phyloP scores from a whole-genome alignment of 2,888 invertebrate genomes.

The Epistrophella euchroma region DNA sequence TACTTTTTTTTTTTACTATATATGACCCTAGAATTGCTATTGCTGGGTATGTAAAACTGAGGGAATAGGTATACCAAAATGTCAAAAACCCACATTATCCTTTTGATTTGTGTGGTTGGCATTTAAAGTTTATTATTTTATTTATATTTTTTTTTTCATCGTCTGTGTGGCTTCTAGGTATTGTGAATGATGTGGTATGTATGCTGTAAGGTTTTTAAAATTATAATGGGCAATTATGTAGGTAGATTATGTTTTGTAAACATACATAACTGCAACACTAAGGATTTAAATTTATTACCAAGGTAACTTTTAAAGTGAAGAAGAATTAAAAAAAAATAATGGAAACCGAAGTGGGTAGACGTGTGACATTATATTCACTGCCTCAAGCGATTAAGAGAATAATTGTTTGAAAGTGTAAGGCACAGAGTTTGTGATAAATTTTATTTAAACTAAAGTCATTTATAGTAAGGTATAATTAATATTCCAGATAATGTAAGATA shows the following conservation, averaged over 20 bases:
- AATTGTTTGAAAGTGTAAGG: neutral
- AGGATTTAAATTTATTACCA: neutral
- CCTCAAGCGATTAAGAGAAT: neutral
- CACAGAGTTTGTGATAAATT: neutral
- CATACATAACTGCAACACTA: neutral
- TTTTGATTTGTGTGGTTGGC: conserved; percentile 58
- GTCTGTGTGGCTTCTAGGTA: neutral
- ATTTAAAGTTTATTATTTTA: conserved; percentile 46
- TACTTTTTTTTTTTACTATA: neutral
- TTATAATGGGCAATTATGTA: conserved; percentile 4
- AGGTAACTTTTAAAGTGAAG: neutral
- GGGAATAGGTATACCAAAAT: conserved; percentile 39
- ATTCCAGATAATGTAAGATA: neutral
- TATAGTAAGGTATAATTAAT: neutral
- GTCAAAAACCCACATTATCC: conserved; percentile 65
- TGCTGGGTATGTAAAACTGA: neutral
- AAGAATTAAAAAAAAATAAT: neutral
- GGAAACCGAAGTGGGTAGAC: neutral
- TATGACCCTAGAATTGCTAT: neutral
- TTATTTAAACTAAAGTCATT: conserved; percentile 13
- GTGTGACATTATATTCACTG: conserved; percentile 7
- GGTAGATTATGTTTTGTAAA: neutral
- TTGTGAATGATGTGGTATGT: neutral
- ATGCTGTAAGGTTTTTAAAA: conserved; percentile 1
- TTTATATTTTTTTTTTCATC: neutral